These are phyloP conservation scores for Anguilla obscura DNA, from an alignment of 2,797 vertebrate species.

Conservation along the genomic window DNA sequence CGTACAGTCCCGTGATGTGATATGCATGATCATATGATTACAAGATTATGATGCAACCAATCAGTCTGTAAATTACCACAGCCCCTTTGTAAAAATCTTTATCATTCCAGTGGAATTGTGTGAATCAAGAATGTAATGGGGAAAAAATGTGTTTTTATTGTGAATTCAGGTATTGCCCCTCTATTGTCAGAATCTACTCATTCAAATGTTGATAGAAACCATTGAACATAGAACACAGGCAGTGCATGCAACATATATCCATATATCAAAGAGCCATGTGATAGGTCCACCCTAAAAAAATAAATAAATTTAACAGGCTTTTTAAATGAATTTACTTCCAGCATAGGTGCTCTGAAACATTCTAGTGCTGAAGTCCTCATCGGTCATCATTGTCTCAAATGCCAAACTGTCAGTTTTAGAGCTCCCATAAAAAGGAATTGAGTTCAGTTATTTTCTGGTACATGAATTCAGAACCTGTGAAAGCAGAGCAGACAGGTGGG, in stretches of 20 bases:
- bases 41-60: background rate
- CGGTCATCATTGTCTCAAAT: background rate
- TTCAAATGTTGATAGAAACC: slow-evolving; percentile 9
- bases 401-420: background rate
- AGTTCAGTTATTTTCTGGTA: background rate
- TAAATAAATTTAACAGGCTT: background rate
- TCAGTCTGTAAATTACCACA: background rate
- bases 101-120: background rate
- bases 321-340: background rate
- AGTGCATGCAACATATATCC: background rate
- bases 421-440: background rate
- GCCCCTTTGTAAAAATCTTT: background rate
- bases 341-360: background rate
- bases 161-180: background rate
- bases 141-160: background rate
- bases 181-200: background rate
- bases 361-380: background rate
- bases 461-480: background rate
- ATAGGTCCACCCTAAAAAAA: background rate
- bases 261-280: background rate
- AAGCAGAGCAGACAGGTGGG: background rate
- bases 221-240: background rate
- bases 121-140: background rate
- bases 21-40: background rate
- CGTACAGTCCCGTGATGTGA: background rate